Evolutionary conservation across 1,140 invertebrate species (phyloP).

Genomic region (Ceratoteleas bidentatus): DNA sequence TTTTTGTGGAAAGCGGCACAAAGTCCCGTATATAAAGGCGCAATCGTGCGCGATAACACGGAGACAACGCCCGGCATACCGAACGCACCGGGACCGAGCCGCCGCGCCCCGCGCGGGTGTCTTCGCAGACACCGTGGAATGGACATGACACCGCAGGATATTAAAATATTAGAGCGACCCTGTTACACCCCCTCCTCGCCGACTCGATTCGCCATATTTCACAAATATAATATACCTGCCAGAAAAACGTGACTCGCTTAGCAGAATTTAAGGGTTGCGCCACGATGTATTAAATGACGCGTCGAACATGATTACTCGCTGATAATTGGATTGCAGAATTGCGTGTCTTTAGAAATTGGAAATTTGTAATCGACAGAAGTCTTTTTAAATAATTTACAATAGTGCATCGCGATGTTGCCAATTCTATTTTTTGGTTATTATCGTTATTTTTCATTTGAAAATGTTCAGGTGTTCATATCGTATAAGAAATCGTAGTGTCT

Average conservation of each 20-base stretch:
- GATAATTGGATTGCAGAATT: constrained; percentile 26
- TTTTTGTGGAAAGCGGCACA: constrained; percentile 67
- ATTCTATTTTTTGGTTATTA: no score
- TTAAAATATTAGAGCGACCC: constrained; percentile 72
- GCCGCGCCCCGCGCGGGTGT: constrained; percentile 21
- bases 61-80: constrained; percentile 70
- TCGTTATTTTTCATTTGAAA: no score
- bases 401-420: no score
- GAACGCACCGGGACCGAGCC: constrained; percentile 44
- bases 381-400: no score
- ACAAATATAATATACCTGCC: constrained; percentile 67
- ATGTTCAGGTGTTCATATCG: no score
- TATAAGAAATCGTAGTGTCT: no score
- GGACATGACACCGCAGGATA: constrained; percentile 75
- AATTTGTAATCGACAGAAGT: no score
- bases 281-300: constrained; percentile 39
- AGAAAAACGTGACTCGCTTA: constrained; percentile 69
- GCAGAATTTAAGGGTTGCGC: constrained; percentile 52
- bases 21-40: constrained; percentile 66
- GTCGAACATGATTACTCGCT: constrained; percentile 38
- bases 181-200: constrained; percentile 43
- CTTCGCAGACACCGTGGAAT: constrained; percentile 57
- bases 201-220: constrained; percentile 61
- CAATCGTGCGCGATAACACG: constrained; percentile 74
- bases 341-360: no score